A percentile compares a stretch with the other conserved stretches of the same genome.
phyloP scores from a whole-genome alignment of 37 sponge, comb jelly and placozoan species.

The Amphimedon queenslandica region DNA sequence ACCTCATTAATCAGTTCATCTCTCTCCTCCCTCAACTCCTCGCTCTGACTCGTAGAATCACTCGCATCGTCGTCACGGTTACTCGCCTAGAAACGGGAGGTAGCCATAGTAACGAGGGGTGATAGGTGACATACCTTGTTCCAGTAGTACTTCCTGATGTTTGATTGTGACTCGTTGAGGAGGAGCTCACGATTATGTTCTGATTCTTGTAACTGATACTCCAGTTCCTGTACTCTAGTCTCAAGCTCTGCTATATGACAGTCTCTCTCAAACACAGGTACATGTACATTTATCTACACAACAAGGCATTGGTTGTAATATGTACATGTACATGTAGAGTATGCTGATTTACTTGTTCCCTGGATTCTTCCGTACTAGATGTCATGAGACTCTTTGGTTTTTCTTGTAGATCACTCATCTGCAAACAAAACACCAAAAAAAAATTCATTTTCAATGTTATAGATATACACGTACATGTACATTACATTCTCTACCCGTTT shows the following conservation, averaged over 20 bases:
- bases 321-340: too few species aligned
- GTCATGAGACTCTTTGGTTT: not conserved
- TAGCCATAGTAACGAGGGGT: too few species aligned
- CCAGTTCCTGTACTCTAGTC: constrained; percentile 1
- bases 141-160: not conserved
- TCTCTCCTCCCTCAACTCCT: too few species aligned
- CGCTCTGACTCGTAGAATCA: too few species aligned
- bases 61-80: too few species aligned
- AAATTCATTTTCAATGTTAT: too few species aligned
- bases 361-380: not conserved
- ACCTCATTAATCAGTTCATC: too few species aligned
- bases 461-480: too few species aligned
- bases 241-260: not conserved
- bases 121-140: not conserved
- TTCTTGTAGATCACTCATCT: not conserved
- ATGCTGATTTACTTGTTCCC: not conserved
- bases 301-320: not conserved
- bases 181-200: not conserved
- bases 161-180: not conserved
- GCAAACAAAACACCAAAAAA: not conserved
- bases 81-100: too few species aligned
- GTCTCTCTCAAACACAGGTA: constrained; percentile 1
- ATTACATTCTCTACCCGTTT: too few species aligned
- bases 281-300: too few species aligned
- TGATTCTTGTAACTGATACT: constrained; percentile 8